Conservation (phyloP, 2,888 invertebrate genomes). For the Allolobophora icterica region DNA sequence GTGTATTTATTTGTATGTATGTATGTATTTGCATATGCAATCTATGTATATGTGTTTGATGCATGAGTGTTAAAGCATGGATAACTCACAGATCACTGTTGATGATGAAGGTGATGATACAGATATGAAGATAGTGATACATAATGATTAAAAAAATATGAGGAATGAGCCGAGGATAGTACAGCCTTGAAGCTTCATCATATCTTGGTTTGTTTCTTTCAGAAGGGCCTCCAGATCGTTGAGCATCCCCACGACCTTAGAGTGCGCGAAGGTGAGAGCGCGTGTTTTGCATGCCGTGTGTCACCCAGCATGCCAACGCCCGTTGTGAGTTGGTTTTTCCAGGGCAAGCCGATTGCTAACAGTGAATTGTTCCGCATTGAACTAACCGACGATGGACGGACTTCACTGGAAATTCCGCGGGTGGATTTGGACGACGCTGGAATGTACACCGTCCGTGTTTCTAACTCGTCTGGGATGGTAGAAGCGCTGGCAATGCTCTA, state of each 20-base stretch:
- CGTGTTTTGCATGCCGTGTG: slow-evolving; percentile 46
- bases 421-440: slow-evolving; percentile 92
- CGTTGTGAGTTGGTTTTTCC: slow-evolving; percentile 46
- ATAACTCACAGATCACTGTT: background rate
- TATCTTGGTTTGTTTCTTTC: background rate
- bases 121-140: background rate
- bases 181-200: background rate
- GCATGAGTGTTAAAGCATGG: background rate
- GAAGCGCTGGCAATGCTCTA: slow-evolving; percentile 96
- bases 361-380: slow-evolving; percentile 46
- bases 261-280: slow-evolving; percentile 58
- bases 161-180: background rate
- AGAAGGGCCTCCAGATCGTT: slow-evolving; percentile 40
- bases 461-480: slow-evolving; percentile 89
- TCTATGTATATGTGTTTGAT: background rate
- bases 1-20: background rate
- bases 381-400: slow-evolving; percentile 36
- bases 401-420: slow-evolving; percentile 82
- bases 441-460: slow-evolving; percentile 90
- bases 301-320: slow-evolving; percentile 39
- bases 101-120: background rate
- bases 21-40: background rate
- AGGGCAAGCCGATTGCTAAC: slow-evolving; percentile 43
- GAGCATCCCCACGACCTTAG: slow-evolving; percentile 51
- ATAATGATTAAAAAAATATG: background rate